Percentiles rank a stretch among this genome's conserved stretches.
phyloP scores from a whole-genome alignment of 2,113 vertebrate genomes.

The Rhodinocichla rosea region DNA sequence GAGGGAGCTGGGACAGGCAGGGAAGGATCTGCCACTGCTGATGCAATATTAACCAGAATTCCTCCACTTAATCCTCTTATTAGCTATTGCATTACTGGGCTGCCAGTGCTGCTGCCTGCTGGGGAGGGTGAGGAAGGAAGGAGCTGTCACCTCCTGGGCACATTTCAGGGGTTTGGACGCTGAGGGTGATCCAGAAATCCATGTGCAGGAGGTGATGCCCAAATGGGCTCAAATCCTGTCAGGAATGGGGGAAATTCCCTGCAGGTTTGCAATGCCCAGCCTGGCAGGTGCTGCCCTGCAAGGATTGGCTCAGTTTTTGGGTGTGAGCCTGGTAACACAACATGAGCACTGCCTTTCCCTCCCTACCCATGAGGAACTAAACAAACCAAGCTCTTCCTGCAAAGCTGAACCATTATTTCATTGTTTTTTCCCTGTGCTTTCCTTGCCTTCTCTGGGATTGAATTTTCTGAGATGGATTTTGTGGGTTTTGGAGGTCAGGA shows the following conservation, averaged over 20 bases:
- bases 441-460: too few relatives aligned
- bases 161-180: rapidly evolving
- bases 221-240: neutral
- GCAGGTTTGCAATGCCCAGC: neutral
- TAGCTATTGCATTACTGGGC: conserved; percentile 21
- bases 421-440: neutral
- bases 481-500: neutral
- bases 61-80: conserved; percentile 64
- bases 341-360: too few relatives aligned
- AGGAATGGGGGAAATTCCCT: neutral
- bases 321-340: rapidly evolving
- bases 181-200: neutral
- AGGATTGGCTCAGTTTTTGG: neutral
- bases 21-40: conserved; percentile 5
- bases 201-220: neutral
- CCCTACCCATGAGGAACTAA: neutral
- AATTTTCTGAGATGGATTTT: rapidly evolving
- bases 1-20: neutral
- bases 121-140: neutral
- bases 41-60: conserved; percentile 55
- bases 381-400: neutral
- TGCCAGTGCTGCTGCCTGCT: neutral
- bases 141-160: neutral
- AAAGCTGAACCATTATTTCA: too few relatives aligned
- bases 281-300: neutral